A percentile compares a stretch with the other conserved stretches of the same genome.
These are phyloP conservation scores for Sminthurinus signatus DNA, from an alignment of 1,140 invertebrate genomes.

Conservation along the genomic window DNA sequence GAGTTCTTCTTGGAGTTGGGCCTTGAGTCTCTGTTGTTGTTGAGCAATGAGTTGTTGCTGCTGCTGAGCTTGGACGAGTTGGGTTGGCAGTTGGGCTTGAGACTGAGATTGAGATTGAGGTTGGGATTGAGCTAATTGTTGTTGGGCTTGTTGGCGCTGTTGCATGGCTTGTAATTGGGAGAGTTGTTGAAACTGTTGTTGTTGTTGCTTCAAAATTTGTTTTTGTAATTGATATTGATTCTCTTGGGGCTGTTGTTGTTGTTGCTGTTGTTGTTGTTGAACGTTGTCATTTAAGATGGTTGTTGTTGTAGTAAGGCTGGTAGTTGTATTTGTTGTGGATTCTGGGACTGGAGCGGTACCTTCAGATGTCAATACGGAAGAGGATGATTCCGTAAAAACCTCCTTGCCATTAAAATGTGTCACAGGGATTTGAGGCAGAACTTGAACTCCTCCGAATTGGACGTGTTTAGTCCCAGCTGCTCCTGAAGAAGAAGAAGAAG, in stretches of 20 bases:
- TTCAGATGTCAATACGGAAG: background rate
- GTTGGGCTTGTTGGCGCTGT: conserved; percentile 23
- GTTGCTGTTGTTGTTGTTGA: conserved; percentile 1
- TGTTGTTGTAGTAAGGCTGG: no score
- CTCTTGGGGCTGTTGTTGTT: conserved; percentile 24
- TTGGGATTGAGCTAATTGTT: conserved; percentile 22
- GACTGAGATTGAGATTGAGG: no score
- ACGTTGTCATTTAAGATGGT: background rate
- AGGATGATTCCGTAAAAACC: no score
- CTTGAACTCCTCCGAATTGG: conserved; percentile 1
- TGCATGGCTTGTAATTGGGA: conserved; percentile 34
- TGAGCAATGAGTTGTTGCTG: conserved; percentile 17
- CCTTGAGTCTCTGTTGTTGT: conserved; percentile 21
- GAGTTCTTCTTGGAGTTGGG: conserved; percentile 20
- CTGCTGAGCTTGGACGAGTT: conserved; percentile 24
- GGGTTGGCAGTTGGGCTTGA: background rate
- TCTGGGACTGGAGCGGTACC: background rate
- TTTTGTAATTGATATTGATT: conserved; percentile 37
- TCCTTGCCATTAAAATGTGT: background rate
- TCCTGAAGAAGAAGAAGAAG: no score
- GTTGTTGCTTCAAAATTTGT: conserved; percentile 29
- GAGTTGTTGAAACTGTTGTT: conserved; percentile 37
- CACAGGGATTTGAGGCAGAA: background rate
- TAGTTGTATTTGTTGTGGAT: background rate
- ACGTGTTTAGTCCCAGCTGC: background rate